Percentiles rank a stretch among this genome's conserved stretches.
These are phyloP conservation scores for Siderastrea radians DNA, from an alignment of 92 coral and sea anemone genomes.

Conservation along the genomic window DNA sequence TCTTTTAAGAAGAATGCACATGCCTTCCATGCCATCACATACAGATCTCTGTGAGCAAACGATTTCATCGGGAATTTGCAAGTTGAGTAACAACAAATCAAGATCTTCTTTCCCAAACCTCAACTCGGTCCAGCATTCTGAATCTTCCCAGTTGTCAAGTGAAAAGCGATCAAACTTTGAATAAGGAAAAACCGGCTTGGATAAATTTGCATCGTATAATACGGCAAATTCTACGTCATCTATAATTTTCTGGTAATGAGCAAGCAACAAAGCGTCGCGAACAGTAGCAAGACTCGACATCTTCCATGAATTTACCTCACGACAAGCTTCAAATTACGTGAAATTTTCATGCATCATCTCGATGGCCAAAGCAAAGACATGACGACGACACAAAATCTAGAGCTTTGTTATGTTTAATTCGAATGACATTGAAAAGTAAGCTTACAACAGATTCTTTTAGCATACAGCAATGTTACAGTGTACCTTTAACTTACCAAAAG, in stretches of 20 bases:
- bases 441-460: too few relatives aligned
- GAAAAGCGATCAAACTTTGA: conserved; percentile 35
- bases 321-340: background rate
- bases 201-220: conserved; percentile 21
- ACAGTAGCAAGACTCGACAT: conserved; percentile 43
- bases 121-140: conserved; percentile 46
- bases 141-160: conserved; percentile 36
- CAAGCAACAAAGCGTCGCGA: conserved; percentile 37
- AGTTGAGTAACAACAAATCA: background rate
- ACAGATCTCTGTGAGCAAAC: conserved; percentile 30
- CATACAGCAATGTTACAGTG: too few relatives aligned
- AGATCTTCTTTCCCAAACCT: conserved; percentile 42
- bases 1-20: conserved; percentile 31
- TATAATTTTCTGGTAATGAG: conserved; percentile 20
- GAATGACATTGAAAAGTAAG: too few relatives aligned
- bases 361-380: conserved; percentile 7
- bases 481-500: too few relatives aligned
- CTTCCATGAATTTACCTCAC: background rate
- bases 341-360: background rate
- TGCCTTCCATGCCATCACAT: conserved; percentile 29
- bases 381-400: background rate
- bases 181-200: conserved; percentile 22
- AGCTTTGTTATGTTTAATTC: too few relatives aligned
- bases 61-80: conserved; percentile 50
- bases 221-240: conserved; percentile 40